Conservation (phyloP, 1,140 invertebrate species). For the Samia ricini region DNA sequence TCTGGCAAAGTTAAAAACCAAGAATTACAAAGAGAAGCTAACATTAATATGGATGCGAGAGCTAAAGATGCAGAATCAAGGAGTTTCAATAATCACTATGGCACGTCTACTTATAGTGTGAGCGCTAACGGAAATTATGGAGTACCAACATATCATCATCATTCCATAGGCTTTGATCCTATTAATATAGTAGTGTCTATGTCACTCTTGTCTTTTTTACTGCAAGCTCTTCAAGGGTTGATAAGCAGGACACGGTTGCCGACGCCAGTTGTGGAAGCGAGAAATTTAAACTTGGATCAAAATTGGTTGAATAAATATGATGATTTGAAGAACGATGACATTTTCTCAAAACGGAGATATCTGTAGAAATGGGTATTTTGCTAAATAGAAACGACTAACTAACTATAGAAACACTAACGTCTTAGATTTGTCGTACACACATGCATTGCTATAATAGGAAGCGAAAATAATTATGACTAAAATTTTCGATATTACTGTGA, state of each 20-base stretch:
- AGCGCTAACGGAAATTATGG: constrained; percentile 45
- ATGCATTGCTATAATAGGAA: no score
- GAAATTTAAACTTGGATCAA: constrained; percentile 34
- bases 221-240: constrained; percentile 69
- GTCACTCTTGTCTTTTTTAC: constrained; percentile 67
- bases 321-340: constrained; percentile 31
- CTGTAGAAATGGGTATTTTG: constrained; percentile 33
- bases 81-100: constrained; percentile 52
- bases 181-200: constrained; percentile 74
- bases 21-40: constrained; percentile 46
- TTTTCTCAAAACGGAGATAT: constrained; percentile 39
- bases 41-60: constrained; percentile 21
- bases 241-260: constrained; percentile 52
- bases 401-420: no score
- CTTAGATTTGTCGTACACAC: no score
- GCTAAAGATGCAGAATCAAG: constrained; percentile 33
- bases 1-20: constrained; percentile 20
- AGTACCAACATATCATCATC: constrained; percentile 64
- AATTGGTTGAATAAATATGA: constrained; percentile 45
- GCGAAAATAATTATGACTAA: no score
- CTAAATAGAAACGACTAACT: constrained; percentile 13
- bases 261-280: constrained; percentile 60
- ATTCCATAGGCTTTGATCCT: constrained; percentile 73
- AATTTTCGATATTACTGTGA: no score
- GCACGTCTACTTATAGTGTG: constrained; percentile 46